Base-by-base conservation (phyloP, 2,888 invertebrate genomes). In the Cremastobaeus sp. region DNA sequence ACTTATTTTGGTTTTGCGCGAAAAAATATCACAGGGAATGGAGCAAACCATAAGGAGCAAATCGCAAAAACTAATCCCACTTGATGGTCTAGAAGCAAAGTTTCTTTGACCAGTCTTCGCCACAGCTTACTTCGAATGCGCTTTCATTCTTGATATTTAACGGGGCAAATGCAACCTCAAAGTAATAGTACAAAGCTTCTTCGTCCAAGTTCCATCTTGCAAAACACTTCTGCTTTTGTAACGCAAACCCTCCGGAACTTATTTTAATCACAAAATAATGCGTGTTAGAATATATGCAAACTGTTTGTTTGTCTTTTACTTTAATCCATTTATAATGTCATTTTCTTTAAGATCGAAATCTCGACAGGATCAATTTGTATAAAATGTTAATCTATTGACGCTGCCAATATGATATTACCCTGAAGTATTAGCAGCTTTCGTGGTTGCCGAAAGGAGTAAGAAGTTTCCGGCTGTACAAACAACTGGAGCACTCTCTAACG, bases 401-500 rank as follows among this genome's bases (percentile, higher is more conserved):
- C 45, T 21, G 25, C 47, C n/a, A 62, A 70, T 69, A 45, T 69
- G 60, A 48, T 54, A 45, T 54, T 39, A 39, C 14, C 25, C 25
- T 17, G 35, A 50, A 48, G 47, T 59, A 45, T 57, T 52, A 64
- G 17, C n/a, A n/a, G 52, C 21, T 59, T 60, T 41, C 39, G 48
- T 39, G 55, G 50, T 62, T 55, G 37, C 28, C 25, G 30, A 59
- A 66, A 60, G 35, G 39, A 48, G 45, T 66, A 66, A 48, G 54
- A 73, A 73, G 66, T 73, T 73, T 66, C 21, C 50, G 30, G 32
- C 37, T 66, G 41, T 48, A 62, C 55, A 62, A 66, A 73, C 73
- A 73, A 54, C 55, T 25, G 21, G 35, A 50, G 34, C 54, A 47
- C 9, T 35, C 34, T 55, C 41, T 14, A 60, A 47, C 54, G 45